Percentiles rank a stretch among this genome's conserved stretches.
These are phyloP conservation scores for Scolanthus callimorphus DNA, from an alignment of 92 coral and sea anemone genomes.

Conservation along the genomic window DNA sequence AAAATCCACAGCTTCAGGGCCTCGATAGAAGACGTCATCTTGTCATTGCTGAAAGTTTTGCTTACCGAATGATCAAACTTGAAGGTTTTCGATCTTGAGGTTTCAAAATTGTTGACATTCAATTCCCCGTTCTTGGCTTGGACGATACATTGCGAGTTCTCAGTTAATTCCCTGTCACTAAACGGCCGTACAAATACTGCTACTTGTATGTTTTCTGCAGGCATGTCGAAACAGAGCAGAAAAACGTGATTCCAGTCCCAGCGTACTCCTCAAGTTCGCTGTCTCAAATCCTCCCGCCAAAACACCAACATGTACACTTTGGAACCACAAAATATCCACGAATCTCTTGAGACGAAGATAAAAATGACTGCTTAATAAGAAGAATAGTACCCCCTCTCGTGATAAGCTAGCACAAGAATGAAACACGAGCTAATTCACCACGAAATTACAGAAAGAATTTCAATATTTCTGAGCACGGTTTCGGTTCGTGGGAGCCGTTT, in stretches of 20 bases:
- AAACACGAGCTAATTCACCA: slow-evolving; percentile 27
- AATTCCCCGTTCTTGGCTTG: slow-evolving; percentile 63
- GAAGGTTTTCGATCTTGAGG: slow-evolving; percentile 69
- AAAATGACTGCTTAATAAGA: background rate
- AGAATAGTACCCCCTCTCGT: slow-evolving; percentile 15
- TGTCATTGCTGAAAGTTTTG: no score
- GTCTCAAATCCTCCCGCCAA: slow-evolving; percentile 67
- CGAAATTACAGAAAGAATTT: slow-evolving; percentile 46
- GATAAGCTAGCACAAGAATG: slow-evolving; percentile 13
- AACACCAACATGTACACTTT: slow-evolving; percentile 10
- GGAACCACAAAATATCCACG: background rate
- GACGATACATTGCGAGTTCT: slow-evolving; percentile 61
- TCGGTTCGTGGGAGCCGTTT: slow-evolving; percentile 56
- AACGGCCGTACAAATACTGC: slow-evolving; percentile 84
- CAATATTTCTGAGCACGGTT: slow-evolving; percentile 41
- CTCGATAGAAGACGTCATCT: no score
- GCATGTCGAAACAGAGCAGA: slow-evolving; percentile 31
- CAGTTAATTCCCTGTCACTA: slow-evolving; percentile 62
- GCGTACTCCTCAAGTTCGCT: slow-evolving; percentile 1
- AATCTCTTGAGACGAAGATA: background rate
- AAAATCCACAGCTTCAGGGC: no score
- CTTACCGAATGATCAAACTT: slow-evolving; percentile 86
- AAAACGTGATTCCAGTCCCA: no score
- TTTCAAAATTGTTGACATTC: slow-evolving; percentile 71
- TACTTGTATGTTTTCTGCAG: slow-evolving; percentile 60